Base-by-base conservation (phyloP, 2,113 vertebrate species). In the Rhea americana region DNA sequence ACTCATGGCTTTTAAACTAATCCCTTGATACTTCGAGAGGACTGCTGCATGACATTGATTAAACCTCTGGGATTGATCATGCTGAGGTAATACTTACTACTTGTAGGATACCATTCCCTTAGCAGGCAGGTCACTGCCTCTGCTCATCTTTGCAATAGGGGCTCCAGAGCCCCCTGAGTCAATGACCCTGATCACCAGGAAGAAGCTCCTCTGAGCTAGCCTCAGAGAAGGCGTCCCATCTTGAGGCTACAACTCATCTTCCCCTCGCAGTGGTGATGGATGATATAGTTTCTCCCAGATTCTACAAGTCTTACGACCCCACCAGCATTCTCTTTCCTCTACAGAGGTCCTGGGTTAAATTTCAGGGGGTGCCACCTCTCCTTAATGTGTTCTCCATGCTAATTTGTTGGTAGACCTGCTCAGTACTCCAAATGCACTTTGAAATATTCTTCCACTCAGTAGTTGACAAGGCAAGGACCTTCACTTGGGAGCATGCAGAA, bases 1-100 rank as follows among this genome's bases (percentile, higher is more conserved):
- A 30, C 61, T 88, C 61, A 24, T 39, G 66, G 90, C 83, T 95
- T 94, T 95, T 93, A 91, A 91, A 90, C 43, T 90, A 93, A 91
- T 90, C 85, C 61, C 73, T 81, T 78, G 76, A 82, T 84, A 75
- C 88, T 86, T 71, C 71, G 65, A 91, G 80, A 78, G 43, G 13
- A 55, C 80, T 86, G 65, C 73, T 86, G 70, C 0, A 0, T 90
- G 88, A 67, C 68, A 72, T 1, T 67, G 88, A 84, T 90, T 84
- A 75, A 92, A 82, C 35, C 58, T 89, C 7, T 0, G 4, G 59
- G 12, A 20, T 0, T 74, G 56, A 82, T 90, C 76, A 41, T 59
- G 59, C 71, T 87, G 67, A 93, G 67, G 59, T 65, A 85, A 74
- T 26, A 56, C 35, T 53, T 56, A 2, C 1, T 63, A 55, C 47